Evolutionary conservation across 2,888 invertebrate genomes (phyloP).

Genomic region (Caenorhabditis sp.): DNA sequence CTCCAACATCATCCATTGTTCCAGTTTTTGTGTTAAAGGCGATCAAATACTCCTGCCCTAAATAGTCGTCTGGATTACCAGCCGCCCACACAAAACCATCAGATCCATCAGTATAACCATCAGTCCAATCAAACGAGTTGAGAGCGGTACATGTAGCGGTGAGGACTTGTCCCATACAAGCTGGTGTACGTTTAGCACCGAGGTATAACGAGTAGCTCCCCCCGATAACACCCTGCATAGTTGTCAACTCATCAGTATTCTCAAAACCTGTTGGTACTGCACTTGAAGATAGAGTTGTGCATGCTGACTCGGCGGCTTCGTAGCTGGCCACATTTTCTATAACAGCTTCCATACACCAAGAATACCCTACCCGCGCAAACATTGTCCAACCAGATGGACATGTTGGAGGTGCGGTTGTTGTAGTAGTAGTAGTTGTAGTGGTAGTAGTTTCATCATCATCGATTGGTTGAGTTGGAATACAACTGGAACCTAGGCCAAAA

Average conservation of each 20-base stretch:
- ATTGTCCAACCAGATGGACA: neutral
- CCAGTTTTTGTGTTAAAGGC: too few species aligned
- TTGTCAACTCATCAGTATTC: neutral
- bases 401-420: neutral
- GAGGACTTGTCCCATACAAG: neutral
- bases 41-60: too few species aligned
- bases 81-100: neutral
- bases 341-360: neutral
- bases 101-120: neutral
- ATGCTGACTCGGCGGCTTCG: neutral
- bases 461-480: too few species aligned
- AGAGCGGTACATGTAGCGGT: neutral
- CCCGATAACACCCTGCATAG: neutral
- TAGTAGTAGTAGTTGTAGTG: neutral
- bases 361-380: neutral
- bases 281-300: neutral
- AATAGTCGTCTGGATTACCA: neutral
- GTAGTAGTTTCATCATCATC: too few species aligned
- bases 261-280: neutral
- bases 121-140: neutral
- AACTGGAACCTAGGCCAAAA: too few species aligned
- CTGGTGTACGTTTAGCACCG: neutral
- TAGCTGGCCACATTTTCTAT: neutral
- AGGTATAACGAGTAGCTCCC: neutral
- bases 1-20: too few species aligned